Conservation (phyloP, 2,888 invertebrate genomes). For the Salpingus planirostris region DNA sequence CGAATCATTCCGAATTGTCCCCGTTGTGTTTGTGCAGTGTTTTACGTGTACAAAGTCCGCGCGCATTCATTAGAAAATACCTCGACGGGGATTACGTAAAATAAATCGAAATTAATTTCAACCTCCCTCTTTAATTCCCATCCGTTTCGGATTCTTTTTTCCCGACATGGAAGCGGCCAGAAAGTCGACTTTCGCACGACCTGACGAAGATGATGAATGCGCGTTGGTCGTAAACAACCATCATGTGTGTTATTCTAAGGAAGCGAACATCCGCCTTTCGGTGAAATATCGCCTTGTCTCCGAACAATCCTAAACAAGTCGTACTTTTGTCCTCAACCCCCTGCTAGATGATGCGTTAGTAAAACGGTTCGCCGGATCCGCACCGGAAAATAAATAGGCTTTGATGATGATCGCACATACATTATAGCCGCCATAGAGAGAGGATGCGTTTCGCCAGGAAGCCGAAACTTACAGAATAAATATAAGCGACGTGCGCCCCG, state of each 20-base stretch:
- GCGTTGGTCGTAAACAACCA: constrained; percentile 32
- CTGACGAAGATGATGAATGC: constrained; percentile 38
- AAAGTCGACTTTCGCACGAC: constrained; percentile 24
- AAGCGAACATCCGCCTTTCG: constrained; percentile 41
- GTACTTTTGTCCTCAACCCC: constrained; percentile 38
- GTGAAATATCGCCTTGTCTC: constrained; percentile 42
- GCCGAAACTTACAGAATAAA: constrained; percentile 33
- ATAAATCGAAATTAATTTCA: constrained; percentile 1
- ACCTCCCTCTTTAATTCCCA: too few species aligned
- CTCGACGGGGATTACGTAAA: not conserved
- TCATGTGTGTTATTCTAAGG: constrained; percentile 42
- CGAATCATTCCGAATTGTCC: constrained; percentile 13
- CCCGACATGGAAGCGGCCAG: too few species aligned
- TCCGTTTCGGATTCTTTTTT: too few species aligned
- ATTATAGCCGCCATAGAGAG: too few species aligned
- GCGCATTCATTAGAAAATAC: constrained; percentile 10
- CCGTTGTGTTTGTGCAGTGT: constrained; percentile 29
- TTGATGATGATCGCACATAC: constrained; percentile 35
- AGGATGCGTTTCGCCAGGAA: too few species aligned
- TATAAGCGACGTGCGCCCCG: constrained; percentile 27
- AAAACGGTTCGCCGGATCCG: constrained; percentile 38
- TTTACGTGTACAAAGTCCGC: constrained; percentile 23
- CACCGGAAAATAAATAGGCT: constrained; percentile 39
- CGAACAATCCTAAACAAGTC: constrained; percentile 39
- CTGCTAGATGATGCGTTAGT: constrained; percentile 39